Conservation (phyloP, 2,888 invertebrate species). For the Drosophila vallismaia region DNA sequence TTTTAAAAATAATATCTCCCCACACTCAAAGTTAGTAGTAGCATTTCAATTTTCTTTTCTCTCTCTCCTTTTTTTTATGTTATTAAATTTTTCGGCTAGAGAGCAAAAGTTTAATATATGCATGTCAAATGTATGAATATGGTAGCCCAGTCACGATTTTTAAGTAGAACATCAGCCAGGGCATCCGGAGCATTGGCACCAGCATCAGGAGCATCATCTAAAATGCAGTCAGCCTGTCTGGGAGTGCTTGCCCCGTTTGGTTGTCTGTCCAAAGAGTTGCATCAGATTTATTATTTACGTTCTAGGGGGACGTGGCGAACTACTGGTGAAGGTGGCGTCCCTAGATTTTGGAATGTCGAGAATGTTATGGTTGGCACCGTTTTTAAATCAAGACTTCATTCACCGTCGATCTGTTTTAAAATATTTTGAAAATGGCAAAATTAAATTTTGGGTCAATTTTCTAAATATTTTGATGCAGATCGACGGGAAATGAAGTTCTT, state of each 20-base stretch:
- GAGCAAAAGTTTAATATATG: conserved; percentile 62
- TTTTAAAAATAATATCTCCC: conserved; percentile 24
- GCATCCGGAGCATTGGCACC: conserved; percentile 10
- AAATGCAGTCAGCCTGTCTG: conserved; percentile 51
- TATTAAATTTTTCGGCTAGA: conserved; percentile 59
- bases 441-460: too few relatives aligned
- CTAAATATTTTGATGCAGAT: too few relatives aligned
- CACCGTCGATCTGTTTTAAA: too few relatives aligned
- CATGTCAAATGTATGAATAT: conserved; percentile 61
- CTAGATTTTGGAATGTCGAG: conserved; percentile 11
- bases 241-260: conserved; percentile 18
- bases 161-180: conserved; percentile 52
- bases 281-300: conserved; percentile 66
- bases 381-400: too few relatives aligned
- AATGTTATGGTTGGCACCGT: background rate
- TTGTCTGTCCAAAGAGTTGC: conserved; percentile 43
- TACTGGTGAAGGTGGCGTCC: background rate
- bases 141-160: conserved; percentile 63
- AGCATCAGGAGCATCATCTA: conserved; percentile 43
- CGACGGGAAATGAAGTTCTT: too few relatives aligned
- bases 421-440: too few relatives aligned
- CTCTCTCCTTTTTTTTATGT: conserved; percentile 19
- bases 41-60: conserved; percentile 36
- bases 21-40: conserved; percentile 36
- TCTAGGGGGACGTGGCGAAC: conserved; percentile 8